These are phyloP conservation scores for Pseudomyrmex concolor DNA, from an alignment of 1,140 invertebrate genomes.

Conservation along the genomic window DNA sequence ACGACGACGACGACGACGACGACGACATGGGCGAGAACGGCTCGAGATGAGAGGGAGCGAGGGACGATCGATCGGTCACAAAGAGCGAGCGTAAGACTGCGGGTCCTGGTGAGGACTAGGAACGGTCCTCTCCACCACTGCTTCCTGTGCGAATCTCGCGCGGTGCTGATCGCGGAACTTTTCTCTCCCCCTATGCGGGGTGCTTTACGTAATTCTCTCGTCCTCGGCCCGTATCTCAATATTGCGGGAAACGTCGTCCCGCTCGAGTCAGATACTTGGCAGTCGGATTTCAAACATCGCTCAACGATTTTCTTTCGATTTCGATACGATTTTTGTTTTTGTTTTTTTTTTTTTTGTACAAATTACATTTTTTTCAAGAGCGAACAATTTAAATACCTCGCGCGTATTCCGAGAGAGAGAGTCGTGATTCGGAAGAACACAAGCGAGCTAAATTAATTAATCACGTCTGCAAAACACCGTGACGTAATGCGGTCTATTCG, in stretches of 20 bases:
- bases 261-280: not conserved
- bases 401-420: not conserved
- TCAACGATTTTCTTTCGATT: not conserved
- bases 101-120: constrained; percentile 49
- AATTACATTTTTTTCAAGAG: too few relatives aligned
- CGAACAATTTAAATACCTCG: not conserved
- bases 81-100: constrained; percentile 67
- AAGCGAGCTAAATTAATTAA: constrained; percentile 28
- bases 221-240: constrained; percentile 17
- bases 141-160: constrained; percentile 47
- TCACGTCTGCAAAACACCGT: constrained; percentile 11
- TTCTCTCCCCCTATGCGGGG: constrained; percentile 71
- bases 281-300: not conserved
- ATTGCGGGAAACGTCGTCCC: not conserved
- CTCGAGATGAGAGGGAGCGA: constrained; percentile 33
- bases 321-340: too few relatives aligned
- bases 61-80: constrained; percentile 72
- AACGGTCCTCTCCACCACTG: constrained; percentile 23
- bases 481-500: constrained; percentile 10
- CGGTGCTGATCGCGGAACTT: constrained; percentile 67
- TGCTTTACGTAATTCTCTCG: constrained; percentile 50
- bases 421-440: not conserved
- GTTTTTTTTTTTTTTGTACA: not conserved
- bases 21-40: constrained; percentile 13
- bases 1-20: constrained; percentile 46